phyloP scores from a whole-genome alignment of 1,140 invertebrate species.

The Drosophila kanapiae region DNA sequence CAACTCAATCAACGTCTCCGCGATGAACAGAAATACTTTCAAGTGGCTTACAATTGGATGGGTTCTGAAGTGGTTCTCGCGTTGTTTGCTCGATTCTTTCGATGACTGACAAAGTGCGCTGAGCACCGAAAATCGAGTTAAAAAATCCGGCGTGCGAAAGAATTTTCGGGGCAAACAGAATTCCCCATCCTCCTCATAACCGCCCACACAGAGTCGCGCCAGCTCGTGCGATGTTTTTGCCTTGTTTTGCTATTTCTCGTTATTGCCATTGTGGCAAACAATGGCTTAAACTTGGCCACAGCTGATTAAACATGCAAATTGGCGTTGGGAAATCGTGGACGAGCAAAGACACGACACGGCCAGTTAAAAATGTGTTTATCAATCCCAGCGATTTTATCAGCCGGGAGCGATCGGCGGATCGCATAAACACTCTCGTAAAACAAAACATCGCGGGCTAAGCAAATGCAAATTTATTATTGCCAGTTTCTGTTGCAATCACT shows the following conservation, averaged over 20 bases:
- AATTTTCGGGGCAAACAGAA: slow-evolving; percentile 50
- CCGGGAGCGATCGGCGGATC: slow-evolving; percentile 45
- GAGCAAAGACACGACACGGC: slow-evolving; percentile 66
- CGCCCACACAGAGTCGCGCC: slow-evolving; percentile 51
- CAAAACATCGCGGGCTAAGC: slow-evolving; percentile 43
- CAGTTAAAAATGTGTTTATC: slow-evolving; percentile 74
- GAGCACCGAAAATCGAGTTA: slow-evolving; percentile 21
- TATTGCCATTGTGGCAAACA: slow-evolving; percentile 58
- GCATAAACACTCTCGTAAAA: slow-evolving; percentile 48
- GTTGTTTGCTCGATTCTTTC: slow-evolving; percentile 31
- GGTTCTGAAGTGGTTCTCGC: slow-evolving; percentile 58
- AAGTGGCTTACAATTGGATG: slow-evolving; percentile 76
- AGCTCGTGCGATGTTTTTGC: slow-evolving; percentile 16
- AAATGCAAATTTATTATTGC: slow-evolving; percentile 46
- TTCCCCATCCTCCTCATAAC: slow-evolving; percentile 28
- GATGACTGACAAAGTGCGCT: slow-evolving; percentile 66
- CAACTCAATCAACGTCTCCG: slow-evolving; percentile 67
- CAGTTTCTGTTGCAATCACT: slow-evolving; percentile 62
- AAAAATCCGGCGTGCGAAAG: slow-evolving; percentile 61
- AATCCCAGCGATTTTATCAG: slow-evolving; percentile 71
- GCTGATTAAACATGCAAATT: slow-evolving; percentile 80
- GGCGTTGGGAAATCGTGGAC: slow-evolving; percentile 74
- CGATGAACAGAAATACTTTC: slow-evolving; percentile 53
- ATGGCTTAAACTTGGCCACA: slow-evolving; percentile 69
- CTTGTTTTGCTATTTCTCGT: slow-evolving; percentile 34